Percentiles rank a stretch among this genome's conserved stretches.
Conservation (phyloP, 2,888 invertebrate species). For the Tupiocoris notatus region DNA sequence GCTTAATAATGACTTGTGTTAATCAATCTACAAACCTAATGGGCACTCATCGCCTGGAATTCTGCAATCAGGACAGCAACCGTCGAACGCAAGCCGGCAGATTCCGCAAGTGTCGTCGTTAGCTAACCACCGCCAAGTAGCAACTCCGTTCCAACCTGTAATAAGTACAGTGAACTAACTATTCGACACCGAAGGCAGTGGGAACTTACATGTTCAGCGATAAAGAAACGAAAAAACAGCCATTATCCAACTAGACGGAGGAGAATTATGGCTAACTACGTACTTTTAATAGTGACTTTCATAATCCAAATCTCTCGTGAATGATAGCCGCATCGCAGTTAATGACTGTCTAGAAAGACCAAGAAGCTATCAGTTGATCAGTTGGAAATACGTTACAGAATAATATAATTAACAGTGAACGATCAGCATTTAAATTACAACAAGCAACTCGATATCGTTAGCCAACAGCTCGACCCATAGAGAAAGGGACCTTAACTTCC, state of each 20-base stretch:
- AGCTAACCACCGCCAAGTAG: conserved; percentile 98
- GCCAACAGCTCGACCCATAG: no score
- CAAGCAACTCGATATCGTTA: no score
- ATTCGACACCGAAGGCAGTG: not conserved
- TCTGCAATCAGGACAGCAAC: conserved; percentile 96
- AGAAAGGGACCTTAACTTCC: no score
- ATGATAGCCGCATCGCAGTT: no score
- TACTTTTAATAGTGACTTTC: conserved; percentile 26
- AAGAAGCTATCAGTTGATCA: no score
- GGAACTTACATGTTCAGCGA: no score
- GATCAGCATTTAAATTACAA: no score
- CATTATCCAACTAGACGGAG: not conserved
- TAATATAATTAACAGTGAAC: no score
- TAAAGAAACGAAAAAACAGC: not conserved
- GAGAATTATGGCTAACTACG: not conserved
- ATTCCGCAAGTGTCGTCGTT: conserved; percentile 99
- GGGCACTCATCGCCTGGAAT: conserved; percentile 98
- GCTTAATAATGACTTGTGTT: no score
- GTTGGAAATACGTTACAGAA: no score
- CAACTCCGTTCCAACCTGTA: conserved; percentile 88
- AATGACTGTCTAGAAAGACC: no score
- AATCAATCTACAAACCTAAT: conserved; percentile 65
- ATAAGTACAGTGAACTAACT: conserved; percentile 18
- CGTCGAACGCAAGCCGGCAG: conserved; percentile 98
- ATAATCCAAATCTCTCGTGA: conserved; percentile 1